A percentile compares a stretch with the other conserved stretches of the same genome.
Evolutionary conservation across 2,113 vertebrate genomes (phyloP).

Genomic region (Columba livia): DNA sequence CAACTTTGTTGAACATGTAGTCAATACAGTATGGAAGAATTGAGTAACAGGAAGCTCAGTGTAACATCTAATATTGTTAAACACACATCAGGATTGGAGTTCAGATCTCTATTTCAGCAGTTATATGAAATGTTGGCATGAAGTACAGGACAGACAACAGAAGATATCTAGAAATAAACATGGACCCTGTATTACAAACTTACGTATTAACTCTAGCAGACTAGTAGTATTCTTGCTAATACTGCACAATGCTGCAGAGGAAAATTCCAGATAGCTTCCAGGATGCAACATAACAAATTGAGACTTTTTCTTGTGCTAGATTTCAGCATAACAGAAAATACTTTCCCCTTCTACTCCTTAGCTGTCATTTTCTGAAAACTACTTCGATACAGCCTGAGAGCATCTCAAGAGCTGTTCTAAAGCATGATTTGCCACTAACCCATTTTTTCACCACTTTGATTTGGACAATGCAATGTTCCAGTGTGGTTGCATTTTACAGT

Average conservation of each 20-base stretch:
- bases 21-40: not conserved
- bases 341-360: not conserved
- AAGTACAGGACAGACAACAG: conserved; percentile 63
- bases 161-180: conserved; percentile 73
- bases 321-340: not conserved
- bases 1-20: not conserved
- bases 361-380: not conserved
- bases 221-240: conserved; percentile 44
- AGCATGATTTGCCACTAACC: not conserved
- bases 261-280: conserved; percentile 45
- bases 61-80: conserved; percentile 31
- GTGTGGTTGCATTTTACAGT: not conserved
- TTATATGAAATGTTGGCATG: conserved; percentile 55
- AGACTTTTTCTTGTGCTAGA: not conserved
- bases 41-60: conserved; percentile 7
- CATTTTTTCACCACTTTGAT: not conserved
- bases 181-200: conserved; percentile 69
- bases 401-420: not conserved
- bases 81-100: conserved; percentile 19
- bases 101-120: conserved; percentile 21
- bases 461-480: not conserved
- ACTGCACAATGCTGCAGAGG: conserved; percentile 41
- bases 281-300: not conserved
- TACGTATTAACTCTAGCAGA: conserved; percentile 62
- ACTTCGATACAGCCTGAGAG: not conserved